These are phyloP conservation scores for Ornithoptera priamus DNA, from an alignment of 2,888 invertebrate species.

Conservation along the genomic window DNA sequence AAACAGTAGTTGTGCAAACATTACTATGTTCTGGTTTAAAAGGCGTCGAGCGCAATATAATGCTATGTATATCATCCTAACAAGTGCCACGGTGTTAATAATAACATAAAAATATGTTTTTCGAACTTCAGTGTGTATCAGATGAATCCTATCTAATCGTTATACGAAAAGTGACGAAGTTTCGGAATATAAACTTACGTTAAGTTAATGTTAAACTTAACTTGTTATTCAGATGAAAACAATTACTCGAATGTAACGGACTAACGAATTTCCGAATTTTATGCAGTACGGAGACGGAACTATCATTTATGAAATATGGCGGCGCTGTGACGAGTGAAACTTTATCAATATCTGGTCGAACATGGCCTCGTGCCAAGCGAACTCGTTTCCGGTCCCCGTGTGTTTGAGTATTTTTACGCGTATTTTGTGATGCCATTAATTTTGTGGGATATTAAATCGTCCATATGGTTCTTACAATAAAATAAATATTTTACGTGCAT, in stretches of 20 bases:
- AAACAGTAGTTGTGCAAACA: too few relatives aligned
- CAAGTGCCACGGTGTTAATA: too few relatives aligned
- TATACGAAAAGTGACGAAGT: neutral
- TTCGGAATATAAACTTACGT: neutral
- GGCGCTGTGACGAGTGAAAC: slow-evolving; percentile 48
- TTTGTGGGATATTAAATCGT: slow-evolving; percentile 34
- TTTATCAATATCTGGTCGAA: slow-evolving; percentile 55
- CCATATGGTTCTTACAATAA: slow-evolving; percentile 30
- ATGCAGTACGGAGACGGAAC: slow-evolving; percentile 36
- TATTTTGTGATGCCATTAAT: slow-evolving; percentile 61
- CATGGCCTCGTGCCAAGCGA: slow-evolving; percentile 60
- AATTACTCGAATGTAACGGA: slow-evolving; percentile 21
- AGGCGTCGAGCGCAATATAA: too few relatives aligned
- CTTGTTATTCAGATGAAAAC: slow-evolving; percentile 23
- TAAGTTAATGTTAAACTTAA: neutral
- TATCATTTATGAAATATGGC: slow-evolving; percentile 24
- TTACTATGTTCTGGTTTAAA: too few relatives aligned
- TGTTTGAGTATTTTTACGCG: slow-evolving; percentile 59
- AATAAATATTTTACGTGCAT: slow-evolving; percentile 33
- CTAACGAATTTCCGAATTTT: slow-evolving; percentile 35
- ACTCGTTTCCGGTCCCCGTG: slow-evolving; percentile 50
- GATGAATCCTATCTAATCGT: neutral
- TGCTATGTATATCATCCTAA: too few relatives aligned
- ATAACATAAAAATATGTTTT: too few relatives aligned
- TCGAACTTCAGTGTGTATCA: too few relatives aligned